Conservation (phyloP, 2,797 vertebrate genomes). For the Alosa sapidissima region DNA sequence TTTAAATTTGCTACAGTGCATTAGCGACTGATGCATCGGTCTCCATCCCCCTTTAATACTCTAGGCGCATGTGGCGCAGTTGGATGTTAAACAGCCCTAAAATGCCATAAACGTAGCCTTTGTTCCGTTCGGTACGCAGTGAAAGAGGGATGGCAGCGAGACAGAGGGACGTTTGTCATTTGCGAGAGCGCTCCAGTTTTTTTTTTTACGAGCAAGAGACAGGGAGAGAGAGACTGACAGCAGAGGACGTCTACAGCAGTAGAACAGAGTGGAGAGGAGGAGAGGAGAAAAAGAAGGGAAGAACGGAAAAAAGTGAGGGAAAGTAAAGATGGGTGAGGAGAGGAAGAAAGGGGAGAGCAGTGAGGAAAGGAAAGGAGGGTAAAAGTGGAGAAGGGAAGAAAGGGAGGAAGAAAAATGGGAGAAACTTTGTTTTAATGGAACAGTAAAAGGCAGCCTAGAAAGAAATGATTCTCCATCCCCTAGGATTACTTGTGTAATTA, state of each 20-base stretch:
- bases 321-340: conserved; percentile 43
- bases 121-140: conserved; percentile 52
- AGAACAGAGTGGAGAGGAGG: conserved; percentile 29
- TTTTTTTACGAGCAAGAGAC: conserved; percentile 15
- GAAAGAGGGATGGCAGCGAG: conserved; percentile 56
- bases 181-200: conserved; percentile 38
- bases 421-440: conserved; percentile 65
- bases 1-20: conserved; percentile 31
- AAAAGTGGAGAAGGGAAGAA: conserved; percentile 27
- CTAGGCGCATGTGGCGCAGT: conserved; percentile 49
- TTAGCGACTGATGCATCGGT: conserved; percentile 39
- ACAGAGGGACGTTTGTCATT: conserved; percentile 49
- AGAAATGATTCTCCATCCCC: conserved; percentile 67
- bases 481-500: conserved; percentile 80
- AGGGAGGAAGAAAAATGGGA: conserved; percentile 44
- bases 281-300: conserved; percentile 49
- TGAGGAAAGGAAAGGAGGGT: conserved; percentile 37
- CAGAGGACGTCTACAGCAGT: conserved; percentile 25
- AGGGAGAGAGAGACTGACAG: conserved; percentile 34
- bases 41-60: not conserved
- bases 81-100: conserved; percentile 43
- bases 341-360: conserved; percentile 42
- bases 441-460: conserved; percentile 65
- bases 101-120: conserved; percentile 41
- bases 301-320: conserved; percentile 19